phyloP scores from a whole-genome alignment of 2,888 invertebrate species.

The Zygogramma bicolorata region DNA sequence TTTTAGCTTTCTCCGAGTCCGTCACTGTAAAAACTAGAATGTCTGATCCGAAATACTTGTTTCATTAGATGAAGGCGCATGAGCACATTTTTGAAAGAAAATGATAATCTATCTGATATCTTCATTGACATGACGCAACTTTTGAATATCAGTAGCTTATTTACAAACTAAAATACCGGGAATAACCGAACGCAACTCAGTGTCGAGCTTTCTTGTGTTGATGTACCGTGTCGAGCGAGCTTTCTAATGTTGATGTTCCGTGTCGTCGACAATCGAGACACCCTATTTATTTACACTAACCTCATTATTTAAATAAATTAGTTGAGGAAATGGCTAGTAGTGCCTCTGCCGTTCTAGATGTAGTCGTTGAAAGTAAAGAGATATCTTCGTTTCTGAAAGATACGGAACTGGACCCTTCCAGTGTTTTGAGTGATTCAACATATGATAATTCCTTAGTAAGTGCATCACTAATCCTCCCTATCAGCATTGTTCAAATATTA shows the following conservation, averaged over 20 bases:
- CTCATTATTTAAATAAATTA: slow-evolving; percentile 17
- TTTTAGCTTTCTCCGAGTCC: too few species aligned
- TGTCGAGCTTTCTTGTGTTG: too few species aligned
- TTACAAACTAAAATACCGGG: too few species aligned
- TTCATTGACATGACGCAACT: too few species aligned
- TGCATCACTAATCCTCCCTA: slow-evolving; percentile 7
- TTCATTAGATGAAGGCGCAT: too few species aligned
- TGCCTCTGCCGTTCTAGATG: slow-evolving; percentile 65
- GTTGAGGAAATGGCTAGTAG: slow-evolving; percentile 52
- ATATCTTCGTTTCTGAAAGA: slow-evolving; percentile 61
- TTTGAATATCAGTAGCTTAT: too few species aligned
- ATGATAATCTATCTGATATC: too few species aligned
- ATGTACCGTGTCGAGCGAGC: too few species aligned
- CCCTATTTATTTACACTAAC: slow-evolving; percentile 8
- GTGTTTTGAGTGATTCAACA: slow-evolving; percentile 60
- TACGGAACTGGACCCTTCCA: slow-evolving; percentile 56
- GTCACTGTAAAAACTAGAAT: too few species aligned
- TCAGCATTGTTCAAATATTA: slow-evolving; percentile 22
- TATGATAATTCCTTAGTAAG: slow-evolving; percentile 63
- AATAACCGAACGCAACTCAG: too few species aligned
- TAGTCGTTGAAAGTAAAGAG: slow-evolving; percentile 65
- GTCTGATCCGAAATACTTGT: too few species aligned
- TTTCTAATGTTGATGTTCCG: not conserved
- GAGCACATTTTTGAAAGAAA: too few species aligned
- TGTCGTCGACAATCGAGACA: not conserved